These are phyloP conservation scores for Alitta virens DNA, from an alignment of 2,888 invertebrate genomes.

Conservation along the genomic window DNA sequence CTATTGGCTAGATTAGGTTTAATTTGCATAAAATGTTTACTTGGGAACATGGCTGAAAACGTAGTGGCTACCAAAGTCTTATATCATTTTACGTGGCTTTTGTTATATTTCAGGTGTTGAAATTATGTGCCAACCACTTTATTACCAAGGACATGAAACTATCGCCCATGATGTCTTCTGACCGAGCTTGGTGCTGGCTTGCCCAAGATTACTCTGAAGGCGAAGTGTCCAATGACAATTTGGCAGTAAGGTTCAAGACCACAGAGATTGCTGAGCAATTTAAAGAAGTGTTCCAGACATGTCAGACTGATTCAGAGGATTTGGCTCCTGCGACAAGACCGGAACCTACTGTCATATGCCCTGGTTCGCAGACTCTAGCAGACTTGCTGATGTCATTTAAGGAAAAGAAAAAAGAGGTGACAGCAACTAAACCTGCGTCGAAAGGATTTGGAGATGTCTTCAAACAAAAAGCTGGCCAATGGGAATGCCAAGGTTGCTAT, in stretches of 20 bases:
- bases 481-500: constrained; percentile 70
- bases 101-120: constrained; percentile 63
- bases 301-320: background rate
- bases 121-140: constrained; percentile 89
- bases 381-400: too few species aligned
- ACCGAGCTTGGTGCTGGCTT: constrained; percentile 62
- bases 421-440: too few species aligned
- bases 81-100: too few species aligned
- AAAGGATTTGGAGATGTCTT: constrained; percentile 43
- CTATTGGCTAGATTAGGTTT: too few species aligned
- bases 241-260: constrained; percentile 80
- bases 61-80: too few species aligned
- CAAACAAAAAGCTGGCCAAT: constrained; percentile 63
- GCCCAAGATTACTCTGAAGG: constrained; percentile 79
- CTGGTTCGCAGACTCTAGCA: too few species aligned
- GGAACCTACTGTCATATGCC: too few species aligned
- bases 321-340: too few species aligned
- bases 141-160: constrained; percentile 75
- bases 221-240: constrained; percentile 68
- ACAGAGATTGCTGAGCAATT: constrained; percentile 73
- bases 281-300: constrained; percentile 65
- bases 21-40: too few species aligned
- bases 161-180: constrained; percentile 62
- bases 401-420: too few species aligned
- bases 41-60: too few species aligned